phyloP scores from a whole-genome alignment of 2,888 invertebrate species.

The Dolichomitus sp. region DNA sequence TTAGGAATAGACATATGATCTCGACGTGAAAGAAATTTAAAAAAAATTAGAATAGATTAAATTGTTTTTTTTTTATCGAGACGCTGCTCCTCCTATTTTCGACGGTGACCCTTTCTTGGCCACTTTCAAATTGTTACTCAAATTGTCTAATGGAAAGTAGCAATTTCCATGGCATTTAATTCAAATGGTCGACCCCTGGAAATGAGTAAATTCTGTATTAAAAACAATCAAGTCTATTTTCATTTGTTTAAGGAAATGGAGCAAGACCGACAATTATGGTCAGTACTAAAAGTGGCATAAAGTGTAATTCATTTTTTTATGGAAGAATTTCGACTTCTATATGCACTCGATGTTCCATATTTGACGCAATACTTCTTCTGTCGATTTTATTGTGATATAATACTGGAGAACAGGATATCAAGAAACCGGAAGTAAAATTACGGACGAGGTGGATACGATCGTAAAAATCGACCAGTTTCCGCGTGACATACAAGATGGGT shows the following conservation, averaged over 20 bases:
- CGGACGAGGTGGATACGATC: not conserved
- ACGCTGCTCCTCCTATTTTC: too few relatives aligned
- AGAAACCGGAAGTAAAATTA: conserved; percentile 16
- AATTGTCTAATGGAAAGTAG: not conserved
- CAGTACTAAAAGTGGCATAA: not conserved
- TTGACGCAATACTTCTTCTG: not conserved
- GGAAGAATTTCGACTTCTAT: not conserved
- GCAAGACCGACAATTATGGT: not conserved
- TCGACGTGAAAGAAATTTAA: not conserved
- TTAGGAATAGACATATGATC: too few relatives aligned
- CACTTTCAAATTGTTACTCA: too few relatives aligned
- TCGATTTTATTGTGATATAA: not conserved
- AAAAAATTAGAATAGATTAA: not conserved
- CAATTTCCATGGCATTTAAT: not conserved
- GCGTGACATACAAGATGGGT: not conserved
- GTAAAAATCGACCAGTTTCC: conserved; percentile 23
- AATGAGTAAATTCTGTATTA: not conserved
- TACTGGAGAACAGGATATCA: not conserved
- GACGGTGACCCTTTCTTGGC: not conserved
- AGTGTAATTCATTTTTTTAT: not conserved
- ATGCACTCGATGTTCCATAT: not conserved
- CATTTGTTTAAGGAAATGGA: not conserved
- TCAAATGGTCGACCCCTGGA: not conserved
- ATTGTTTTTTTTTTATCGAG: too few relatives aligned
- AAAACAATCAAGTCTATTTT: not conserved